These are phyloP conservation scores for Anguilla anguilla DNA, from an alignment of 2,797 vertebrate genomes.

Conservation along the genomic window DNA sequence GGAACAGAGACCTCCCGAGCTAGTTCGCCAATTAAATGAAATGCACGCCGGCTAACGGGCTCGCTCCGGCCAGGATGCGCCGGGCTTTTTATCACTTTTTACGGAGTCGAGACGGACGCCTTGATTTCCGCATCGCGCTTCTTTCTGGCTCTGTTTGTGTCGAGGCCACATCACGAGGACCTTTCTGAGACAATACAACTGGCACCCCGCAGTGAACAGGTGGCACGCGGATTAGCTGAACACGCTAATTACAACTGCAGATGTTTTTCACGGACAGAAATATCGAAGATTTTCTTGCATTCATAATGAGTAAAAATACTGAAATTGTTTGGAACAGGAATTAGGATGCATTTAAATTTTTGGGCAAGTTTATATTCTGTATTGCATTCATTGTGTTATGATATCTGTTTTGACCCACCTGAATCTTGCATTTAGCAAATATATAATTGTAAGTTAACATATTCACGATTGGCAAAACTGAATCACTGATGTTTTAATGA, in stretches of 20 bases:
- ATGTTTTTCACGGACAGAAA: not conserved
- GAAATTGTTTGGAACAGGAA: not conserved
- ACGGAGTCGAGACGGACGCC: not conserved
- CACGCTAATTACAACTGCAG: not conserved
- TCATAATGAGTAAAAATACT: not conserved
- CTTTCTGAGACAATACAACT: not conserved
- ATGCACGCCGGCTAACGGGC: not conserved
- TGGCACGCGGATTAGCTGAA: not conserved
- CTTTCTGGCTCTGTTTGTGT: not conserved
- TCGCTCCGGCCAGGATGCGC: not conserved
- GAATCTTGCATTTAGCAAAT: not conserved
- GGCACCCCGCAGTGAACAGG: not conserved
- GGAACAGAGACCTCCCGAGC: not conserved
- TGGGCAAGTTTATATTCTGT: not conserved
- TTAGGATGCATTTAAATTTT: not conserved
- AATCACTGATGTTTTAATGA: conserved; percentile 74
- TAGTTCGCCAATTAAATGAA: not conserved
- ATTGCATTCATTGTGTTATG: not conserved
- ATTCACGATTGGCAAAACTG: not conserved
- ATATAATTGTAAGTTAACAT: not conserved
- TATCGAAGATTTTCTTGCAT: not conserved
- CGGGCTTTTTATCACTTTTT: not conserved
- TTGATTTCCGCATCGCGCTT: not conserved
- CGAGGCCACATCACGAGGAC: not conserved
- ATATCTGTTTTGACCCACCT: not conserved